Evolutionary conservation across 2,888 invertebrate species (phyloP).

Genomic region (Xanthia icteritia): DNA sequence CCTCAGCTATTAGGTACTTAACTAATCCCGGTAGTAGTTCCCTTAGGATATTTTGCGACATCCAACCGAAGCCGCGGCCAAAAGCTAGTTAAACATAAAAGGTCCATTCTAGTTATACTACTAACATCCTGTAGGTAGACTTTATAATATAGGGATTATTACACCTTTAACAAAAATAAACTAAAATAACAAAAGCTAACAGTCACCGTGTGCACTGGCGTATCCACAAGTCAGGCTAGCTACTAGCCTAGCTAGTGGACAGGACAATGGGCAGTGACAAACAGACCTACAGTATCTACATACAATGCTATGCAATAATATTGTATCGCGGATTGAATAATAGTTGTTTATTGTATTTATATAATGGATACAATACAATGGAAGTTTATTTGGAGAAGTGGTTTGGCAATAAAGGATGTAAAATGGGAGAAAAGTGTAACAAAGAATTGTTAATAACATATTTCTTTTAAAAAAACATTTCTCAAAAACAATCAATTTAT

Average conservation of each 20-base stretch:
- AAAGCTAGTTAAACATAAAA: too few relatives aligned
- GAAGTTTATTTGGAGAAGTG: neutral
- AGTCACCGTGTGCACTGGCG: conserved; percentile 36
- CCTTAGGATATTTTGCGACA: too few relatives aligned
- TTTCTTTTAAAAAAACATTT: neutral
- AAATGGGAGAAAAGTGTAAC: neutral
- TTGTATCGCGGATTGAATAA: conserved; percentile 45
- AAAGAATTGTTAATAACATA: neutral
- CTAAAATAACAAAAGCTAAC: conserved; percentile 17
- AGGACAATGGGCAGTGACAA: conserved; percentile 66
- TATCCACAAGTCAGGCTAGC: conserved; percentile 42
- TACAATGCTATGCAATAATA: conserved; percentile 55
- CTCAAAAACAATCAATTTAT: neutral
- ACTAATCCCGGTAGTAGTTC: too few relatives aligned
- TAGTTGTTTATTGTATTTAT: conserved; percentile 49
- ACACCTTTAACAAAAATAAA: neutral
- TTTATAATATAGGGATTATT: too few relatives aligned
- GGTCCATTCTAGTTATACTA: too few relatives aligned
- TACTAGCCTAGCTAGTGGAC: conserved; percentile 43
- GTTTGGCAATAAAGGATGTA: neutral
- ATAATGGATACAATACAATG: neutral
- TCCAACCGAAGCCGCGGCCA: too few relatives aligned
- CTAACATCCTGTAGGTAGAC: too few relatives aligned
- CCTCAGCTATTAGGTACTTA: too few relatives aligned
- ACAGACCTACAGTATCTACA: conserved; percentile 56